Base-by-base conservation (phyloP, 2,888 invertebrate species). In the Cordilura impudica region DNA sequence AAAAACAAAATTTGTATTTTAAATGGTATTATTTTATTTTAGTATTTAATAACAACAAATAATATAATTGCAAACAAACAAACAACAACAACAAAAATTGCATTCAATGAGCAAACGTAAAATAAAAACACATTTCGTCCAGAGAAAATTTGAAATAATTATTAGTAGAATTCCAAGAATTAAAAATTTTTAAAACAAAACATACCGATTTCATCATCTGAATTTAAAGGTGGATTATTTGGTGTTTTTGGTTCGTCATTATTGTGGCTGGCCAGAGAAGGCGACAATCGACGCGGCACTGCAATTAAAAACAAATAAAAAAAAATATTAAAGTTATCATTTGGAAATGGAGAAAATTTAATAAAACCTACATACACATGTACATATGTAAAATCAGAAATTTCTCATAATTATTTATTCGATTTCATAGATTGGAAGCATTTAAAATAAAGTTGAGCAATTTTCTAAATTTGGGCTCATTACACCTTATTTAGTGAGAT, bases 121-220 rank as follows among this genome's bases (percentile, higher is more conserved):
- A 73, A 77, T 79, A 78, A 78, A 80, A 73, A 80, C 78, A 81
- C 81, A 66, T 65, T 76, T 66, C 58, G 73, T 81, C 63, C 79
- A 79, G n/a, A n/a, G n/a, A n/a, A n/a, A n/a, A n/a, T n/a, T n/a
- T 83, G 78, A 67, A 69, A 73, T 47, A 47, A 47, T 19, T 18
- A 19, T 23, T 21, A 51, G 67, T 74, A 73, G 69, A 73, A 6
- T 43, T n/a, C 5, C 7, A 35, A 16, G 45, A 43, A 58, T 35
- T 45, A 67, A 10, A 54, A 31, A 8, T 29, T 14, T 61, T 2
- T 18, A 43, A 3, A 8, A 39, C 12, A 39, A 26, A 45, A 86
- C 89, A 87, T 81, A 89, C 89, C 89, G 82, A 89, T 85, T 73
- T 87, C 87, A 71, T 85, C 85, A 72, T 88, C 89, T 54, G 82